phyloP scores from a whole-genome alignment of 2,888 invertebrate genomes.

The Ceramica pisi region DNA sequence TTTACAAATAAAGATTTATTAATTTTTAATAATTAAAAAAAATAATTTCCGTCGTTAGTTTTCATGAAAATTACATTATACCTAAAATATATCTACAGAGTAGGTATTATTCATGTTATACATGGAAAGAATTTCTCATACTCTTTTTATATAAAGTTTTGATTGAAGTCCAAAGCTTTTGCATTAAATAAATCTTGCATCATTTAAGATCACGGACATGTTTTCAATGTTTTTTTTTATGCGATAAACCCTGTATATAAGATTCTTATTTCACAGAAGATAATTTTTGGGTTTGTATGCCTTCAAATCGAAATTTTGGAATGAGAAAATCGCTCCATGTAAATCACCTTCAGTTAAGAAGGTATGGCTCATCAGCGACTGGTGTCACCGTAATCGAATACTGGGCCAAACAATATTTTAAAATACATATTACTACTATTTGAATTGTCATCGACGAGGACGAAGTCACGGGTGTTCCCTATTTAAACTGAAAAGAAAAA shows the following conservation, averaged over 20 bases:
- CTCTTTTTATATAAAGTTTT: not conserved
- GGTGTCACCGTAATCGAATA: too few relatives aligned
- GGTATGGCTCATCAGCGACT: not conserved
- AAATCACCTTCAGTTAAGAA: not conserved
- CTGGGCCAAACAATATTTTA: too few relatives aligned
- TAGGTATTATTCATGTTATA: not conserved
- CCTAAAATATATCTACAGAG: not conserved
- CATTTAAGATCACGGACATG: too few relatives aligned
- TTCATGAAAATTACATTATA: not conserved
- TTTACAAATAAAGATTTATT: not conserved
- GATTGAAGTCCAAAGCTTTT: too few relatives aligned
- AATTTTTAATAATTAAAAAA: not conserved
- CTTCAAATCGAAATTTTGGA: not conserved
- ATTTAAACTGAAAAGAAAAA: constrained; percentile 34
- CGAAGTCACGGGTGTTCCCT: constrained; percentile 51
- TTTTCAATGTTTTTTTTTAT: too few relatives aligned
- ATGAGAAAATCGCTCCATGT: not conserved
- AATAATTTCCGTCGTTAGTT: too few relatives aligned
- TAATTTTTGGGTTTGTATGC: not conserved
- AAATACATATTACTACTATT: too few relatives aligned
- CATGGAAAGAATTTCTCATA: not conserved
- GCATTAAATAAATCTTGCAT: too few relatives aligned
- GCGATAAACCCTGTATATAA: too few relatives aligned
- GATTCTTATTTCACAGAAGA: not conserved
- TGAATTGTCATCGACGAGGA: constrained; percentile 32